Conservation (phyloP, 1,140 invertebrate genomes). For the Heliconius melpomene region DNA sequence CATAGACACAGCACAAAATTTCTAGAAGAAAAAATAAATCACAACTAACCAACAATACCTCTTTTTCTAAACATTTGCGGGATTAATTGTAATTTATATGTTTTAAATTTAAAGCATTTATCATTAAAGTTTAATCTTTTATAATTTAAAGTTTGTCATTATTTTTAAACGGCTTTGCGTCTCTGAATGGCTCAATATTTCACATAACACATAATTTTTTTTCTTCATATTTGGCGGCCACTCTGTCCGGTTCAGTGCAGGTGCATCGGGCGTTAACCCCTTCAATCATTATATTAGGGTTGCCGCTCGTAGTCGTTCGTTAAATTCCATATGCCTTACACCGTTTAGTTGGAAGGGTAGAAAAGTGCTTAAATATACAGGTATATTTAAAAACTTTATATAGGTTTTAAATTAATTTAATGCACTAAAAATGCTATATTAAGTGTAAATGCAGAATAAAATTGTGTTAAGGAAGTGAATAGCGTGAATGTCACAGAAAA, state of each 20-base stretch:
- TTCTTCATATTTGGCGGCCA: conserved; percentile 64
- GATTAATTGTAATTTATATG: too few relatives aligned
- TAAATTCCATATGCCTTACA: neutral
- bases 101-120: neutral
- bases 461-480: neutral
- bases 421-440: neutral
- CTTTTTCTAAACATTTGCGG: too few relatives aligned
- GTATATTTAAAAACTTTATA: too few relatives aligned
- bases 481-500: neutral
- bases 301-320: conserved; percentile 14
- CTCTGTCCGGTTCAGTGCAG: conserved; percentile 63
- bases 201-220: conserved; percentile 50
- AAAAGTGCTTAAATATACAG: neutral
- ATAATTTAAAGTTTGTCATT: neutral
- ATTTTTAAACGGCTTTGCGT: neutral
- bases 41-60: too few relatives aligned
- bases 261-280: conserved; percentile 70
- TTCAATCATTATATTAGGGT: conserved; percentile 40
- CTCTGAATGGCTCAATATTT: conserved; percentile 24
- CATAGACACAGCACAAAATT: too few relatives aligned
- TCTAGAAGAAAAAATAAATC: too few relatives aligned
- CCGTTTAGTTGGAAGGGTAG: neutral
- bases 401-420: neutral
- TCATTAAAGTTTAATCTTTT: neutral
- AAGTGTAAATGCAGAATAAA: neutral